Evolutionary conservation across 30 jellyfish, hydroid and myxozoan genomes (phyloP).

Genomic region (Rhopilema esculentum): DNA sequence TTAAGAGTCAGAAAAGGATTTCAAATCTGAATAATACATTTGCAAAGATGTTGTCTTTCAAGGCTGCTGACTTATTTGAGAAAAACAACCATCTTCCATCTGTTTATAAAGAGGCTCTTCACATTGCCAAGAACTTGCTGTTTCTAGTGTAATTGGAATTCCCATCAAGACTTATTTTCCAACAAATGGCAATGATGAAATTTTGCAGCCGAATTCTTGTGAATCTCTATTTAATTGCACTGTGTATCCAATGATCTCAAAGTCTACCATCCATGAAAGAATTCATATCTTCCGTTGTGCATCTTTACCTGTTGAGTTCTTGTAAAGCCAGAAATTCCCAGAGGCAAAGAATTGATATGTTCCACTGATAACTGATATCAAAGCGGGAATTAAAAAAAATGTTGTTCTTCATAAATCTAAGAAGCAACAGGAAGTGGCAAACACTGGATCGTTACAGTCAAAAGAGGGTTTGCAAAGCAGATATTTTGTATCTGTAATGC

Average conservation of each 20-base stretch:
- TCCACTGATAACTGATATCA: slow-evolving; percentile 20
- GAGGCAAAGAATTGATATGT: slow-evolving; percentile 46
- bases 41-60: not conserved
- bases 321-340: slow-evolving; percentile 2
- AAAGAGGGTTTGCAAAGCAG: no score
- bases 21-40: slow-evolving; percentile 11
- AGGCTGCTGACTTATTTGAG: slow-evolving; percentile 4
- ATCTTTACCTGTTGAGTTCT: slow-evolving; percentile 21
- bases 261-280: not conserved
- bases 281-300: slow-evolving; percentile 58
- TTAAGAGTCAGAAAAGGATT: not conserved
- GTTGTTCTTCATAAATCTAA: not conserved
- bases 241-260: slow-evolving; percentile 6
- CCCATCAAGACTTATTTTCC: slow-evolving; percentile 55
- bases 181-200: not conserved
- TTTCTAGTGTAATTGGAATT: slow-evolving; percentile 40
- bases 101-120: slow-evolving; percentile 7
- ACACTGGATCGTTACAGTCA: no score
- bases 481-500: no score
- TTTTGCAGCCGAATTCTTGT: not conserved
- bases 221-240: slow-evolving; percentile 28
- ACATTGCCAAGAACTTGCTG: slow-evolving; percentile 18
- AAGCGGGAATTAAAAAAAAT: not conserved
- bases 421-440: not conserved
- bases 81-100: slow-evolving; percentile 2